phyloP scores from a whole-genome alignment of 2,113 vertebrate genomes.

The Falco punctatus region DNA sequence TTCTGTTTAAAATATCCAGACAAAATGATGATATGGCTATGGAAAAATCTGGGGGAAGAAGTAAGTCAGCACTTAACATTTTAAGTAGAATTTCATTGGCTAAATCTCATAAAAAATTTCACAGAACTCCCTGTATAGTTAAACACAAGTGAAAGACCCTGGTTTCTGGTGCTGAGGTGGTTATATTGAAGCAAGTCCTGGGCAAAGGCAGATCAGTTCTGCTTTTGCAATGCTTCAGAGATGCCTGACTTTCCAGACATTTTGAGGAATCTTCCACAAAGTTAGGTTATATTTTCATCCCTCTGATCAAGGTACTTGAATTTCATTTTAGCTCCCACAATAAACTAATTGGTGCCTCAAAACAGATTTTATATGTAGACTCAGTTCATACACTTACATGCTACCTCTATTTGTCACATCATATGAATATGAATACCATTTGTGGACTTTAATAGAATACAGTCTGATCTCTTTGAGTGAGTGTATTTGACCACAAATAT shows the following conservation, averaged over 20 bases:
- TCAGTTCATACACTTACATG: neutral
- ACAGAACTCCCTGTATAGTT: neutral
- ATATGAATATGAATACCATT: neutral
- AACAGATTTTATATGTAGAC: neutral
- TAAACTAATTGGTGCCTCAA: neutral
- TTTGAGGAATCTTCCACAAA: neutral
- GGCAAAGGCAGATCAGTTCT: neutral
- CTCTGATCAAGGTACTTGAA: neutral
- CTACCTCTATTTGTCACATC: neutral
- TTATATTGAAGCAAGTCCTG: neutral
- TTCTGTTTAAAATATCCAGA: neutral
- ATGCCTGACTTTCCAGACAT: neutral
- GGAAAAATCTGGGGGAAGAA: neutral
- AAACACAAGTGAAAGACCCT: neutral
- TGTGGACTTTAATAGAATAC: neutral
- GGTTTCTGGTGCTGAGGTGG: neutral
- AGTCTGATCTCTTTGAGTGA: neutral
- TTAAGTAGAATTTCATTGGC: neutral
- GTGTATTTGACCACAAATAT: neutral
- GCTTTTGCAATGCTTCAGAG: neutral
- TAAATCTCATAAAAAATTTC: neutral
- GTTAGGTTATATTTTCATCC: neutral
- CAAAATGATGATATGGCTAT: neutral
- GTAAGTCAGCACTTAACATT: neutral
- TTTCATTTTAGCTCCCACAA: neutral